Conservation (phyloP, 2,888 invertebrate species). For the Mythimna vitellina region DNA sequence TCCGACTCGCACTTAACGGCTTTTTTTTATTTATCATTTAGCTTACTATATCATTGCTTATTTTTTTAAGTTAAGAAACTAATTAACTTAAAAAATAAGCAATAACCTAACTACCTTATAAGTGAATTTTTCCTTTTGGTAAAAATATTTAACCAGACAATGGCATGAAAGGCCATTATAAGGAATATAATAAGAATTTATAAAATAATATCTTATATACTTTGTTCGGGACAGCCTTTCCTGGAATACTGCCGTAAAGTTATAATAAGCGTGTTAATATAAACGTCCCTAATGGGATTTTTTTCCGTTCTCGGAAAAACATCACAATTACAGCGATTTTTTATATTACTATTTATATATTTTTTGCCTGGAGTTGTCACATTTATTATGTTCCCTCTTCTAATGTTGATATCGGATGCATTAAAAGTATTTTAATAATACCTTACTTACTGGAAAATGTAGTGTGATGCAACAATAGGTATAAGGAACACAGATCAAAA, state of each 20-base stretch:
- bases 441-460: not conserved
- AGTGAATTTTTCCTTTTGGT: not conserved
- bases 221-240: constrained; percentile 7
- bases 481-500: too few species aligned
- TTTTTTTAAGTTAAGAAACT: too few species aligned
- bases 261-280: constrained; percentile 29
- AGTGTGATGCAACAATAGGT: not conserved
- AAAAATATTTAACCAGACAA: not conserved
- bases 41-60: too few species aligned
- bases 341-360: too few species aligned
- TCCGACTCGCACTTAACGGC: too few species aligned
- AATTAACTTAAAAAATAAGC: too few species aligned
- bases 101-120: not conserved
- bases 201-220: not conserved
- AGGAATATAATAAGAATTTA: not conserved
- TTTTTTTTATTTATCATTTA: too few species aligned
- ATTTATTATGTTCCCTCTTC: not conserved
- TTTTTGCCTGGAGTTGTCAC: too few species aligned
- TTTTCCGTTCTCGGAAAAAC: constrained; percentile 1
- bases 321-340: not conserved
- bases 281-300: constrained; percentile 5
- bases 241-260: constrained; percentile 4
- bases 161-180: not conserved
- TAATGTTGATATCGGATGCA: too few species aligned
- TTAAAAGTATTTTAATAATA: not conserved